A percentile compares a stretch with the other conserved stretches of the same genome.
Evolutionary conservation across 53 echinoderm and acorn worm species (phyloP).

Genomic region (Henricia sp.): DNA sequence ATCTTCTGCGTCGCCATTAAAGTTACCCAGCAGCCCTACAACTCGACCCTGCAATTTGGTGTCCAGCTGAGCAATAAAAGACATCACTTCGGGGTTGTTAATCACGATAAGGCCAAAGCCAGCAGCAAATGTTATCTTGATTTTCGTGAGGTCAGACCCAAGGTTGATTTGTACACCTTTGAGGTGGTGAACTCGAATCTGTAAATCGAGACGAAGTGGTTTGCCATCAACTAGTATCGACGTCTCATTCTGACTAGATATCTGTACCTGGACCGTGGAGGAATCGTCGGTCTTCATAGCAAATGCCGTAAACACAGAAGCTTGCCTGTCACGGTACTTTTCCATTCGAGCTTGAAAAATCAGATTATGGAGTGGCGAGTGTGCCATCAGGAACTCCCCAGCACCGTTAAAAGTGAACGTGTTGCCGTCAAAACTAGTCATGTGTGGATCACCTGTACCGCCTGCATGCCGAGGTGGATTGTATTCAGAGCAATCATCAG

Average conservation of each 20-base stretch:
- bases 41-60: slow-evolving; percentile 14
- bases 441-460: slow-evolving; percentile 60
- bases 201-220: slow-evolving; percentile 19
- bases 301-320: no score
- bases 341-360: slow-evolving; percentile 67
- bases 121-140: no score
- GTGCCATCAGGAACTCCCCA: slow-evolving; percentile 14
- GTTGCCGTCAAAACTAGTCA: slow-evolving; percentile 52
- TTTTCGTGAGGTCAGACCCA: no score
- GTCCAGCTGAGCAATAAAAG: no score
- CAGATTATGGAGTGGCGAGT: slow-evolving; percentile 8
- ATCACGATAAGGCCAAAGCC: no score
- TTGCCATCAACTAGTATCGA: no score
- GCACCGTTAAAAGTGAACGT: no score
- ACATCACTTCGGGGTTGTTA: slow-evolving; percentile 37
- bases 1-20: slow-evolving; percentile 35
- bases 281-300: no score
- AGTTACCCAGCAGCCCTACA: no score
- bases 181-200: slow-evolving; percentile 2
- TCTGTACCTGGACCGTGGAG: slow-evolving; percentile 43
- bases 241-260: slow-evolving; percentile 22
- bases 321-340: slow-evolving; percentile 16
- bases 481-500: slow-evolving; percentile 57
- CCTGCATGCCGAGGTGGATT: slow-evolving; percentile 29
- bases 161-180: slow-evolving; percentile 11